phyloP scores from a whole-genome alignment of 2,113 vertebrate genomes.

The Manacus vitellinus region DNA sequence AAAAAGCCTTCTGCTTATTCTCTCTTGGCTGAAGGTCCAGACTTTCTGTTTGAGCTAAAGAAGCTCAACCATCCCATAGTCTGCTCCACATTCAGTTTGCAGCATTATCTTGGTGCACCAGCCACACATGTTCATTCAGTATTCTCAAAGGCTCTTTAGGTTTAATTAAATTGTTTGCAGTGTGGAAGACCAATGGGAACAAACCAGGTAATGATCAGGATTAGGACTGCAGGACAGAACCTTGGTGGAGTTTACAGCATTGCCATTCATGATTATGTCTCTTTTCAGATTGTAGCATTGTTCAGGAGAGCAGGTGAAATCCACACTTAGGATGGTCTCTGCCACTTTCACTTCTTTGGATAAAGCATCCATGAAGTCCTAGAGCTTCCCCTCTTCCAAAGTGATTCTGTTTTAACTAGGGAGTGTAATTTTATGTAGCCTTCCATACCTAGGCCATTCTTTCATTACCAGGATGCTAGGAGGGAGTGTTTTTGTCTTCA shows the following conservation, averaged over 20 bases:
- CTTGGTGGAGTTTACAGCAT: not conserved
- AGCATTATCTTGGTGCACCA: not conserved
- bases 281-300: not conserved
- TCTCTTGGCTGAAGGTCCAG: not conserved
- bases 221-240: not conserved
- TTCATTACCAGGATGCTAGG: not conserved
- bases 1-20: not conserved
- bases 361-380: not conserved
- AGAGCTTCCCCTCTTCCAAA: not conserved
- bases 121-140: not conserved
- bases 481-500: not conserved
- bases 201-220: not conserved
- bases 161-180: not conserved
- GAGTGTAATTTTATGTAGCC: not conserved
- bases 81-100: not conserved
- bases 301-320: not conserved
- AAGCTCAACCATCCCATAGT: not conserved
- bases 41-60: not conserved
- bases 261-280: fast-evolving
- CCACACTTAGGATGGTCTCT: not conserved
- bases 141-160: not conserved
- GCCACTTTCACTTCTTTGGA: not conserved
- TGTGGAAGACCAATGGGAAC: not conserved
- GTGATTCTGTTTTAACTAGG: not conserved
- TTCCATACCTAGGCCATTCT: not conserved